A percentile compares a stretch with the other conserved stretches of the same genome.
These are phyloP conservation scores for Phalacrocorax aristotelis DNA, from an alignment of 2,113 vertebrate species.

Conservation along the genomic window DNA sequence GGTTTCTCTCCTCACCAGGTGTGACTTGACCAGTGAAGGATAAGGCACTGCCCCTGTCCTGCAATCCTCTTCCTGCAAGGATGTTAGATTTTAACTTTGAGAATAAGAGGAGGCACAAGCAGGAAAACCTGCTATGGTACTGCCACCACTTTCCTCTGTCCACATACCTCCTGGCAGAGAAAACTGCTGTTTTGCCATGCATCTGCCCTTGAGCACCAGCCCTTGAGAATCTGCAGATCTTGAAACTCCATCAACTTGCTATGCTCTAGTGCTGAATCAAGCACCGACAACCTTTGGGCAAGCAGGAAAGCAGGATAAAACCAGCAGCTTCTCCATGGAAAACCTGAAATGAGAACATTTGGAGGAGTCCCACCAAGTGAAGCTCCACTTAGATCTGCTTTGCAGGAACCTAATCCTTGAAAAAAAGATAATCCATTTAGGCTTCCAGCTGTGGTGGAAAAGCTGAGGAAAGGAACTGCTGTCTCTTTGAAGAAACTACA, in stretches of 20 bases:
- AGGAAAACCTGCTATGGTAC: background rate
- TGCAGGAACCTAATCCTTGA: background rate
- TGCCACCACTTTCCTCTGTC: background rate
- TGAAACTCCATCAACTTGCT: background rate
- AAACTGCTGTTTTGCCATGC: background rate
- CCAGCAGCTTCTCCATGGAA: background rate
- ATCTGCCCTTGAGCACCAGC: background rate
- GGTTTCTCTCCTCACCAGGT: background rate
- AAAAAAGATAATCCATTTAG: background rate
- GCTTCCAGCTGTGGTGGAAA: background rate
- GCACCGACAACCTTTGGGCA: background rate
- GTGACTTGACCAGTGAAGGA: background rate
- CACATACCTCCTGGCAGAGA: background rate
- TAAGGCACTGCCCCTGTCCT: background rate
- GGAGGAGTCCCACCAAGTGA: background rate
- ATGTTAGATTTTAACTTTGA: background rate
- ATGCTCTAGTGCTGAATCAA: fast-evolving
- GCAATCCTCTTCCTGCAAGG: background rate
- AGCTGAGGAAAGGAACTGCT: background rate
- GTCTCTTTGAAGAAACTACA: background rate
- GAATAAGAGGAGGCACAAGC: background rate
- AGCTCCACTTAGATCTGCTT: background rate
- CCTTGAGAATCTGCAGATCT: background rate
- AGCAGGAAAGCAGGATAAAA: background rate
- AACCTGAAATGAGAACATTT: background rate